Base-by-base conservation (phyloP, 2,113 vertebrate genomes). In the Acanthisitta chloris region DNA sequence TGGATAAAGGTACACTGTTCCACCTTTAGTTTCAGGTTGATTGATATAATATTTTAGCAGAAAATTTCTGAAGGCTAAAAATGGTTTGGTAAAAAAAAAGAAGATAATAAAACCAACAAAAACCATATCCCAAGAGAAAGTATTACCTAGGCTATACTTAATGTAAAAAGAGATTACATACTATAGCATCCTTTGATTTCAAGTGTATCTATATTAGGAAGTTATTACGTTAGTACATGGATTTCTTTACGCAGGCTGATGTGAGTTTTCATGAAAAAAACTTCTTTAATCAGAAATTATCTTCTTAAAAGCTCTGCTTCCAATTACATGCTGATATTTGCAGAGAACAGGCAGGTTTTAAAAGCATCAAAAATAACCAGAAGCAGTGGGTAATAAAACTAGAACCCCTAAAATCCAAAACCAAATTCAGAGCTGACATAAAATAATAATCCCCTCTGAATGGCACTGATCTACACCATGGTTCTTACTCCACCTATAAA, bases 201-300 rank as follows among this genome's bases (percentile, higher is more conserved):
- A 94, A 82, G 19, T 92, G 76, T 55, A 57, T 91, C 94, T 96
- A 88, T 93, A 94, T 96, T 95, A 94, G 81, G 94, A 95, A 88
- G 72, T 86, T 92, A 82, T 94, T 90, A 86, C 2, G 1, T 78
- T 94, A 86, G 67, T 74, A 51, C 64, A 52, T 62, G 67, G 51
- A 83, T 90, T 91, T 77, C 76, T 79, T 81, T 74, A 83, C 0
- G 1, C 28, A 74, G 71, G 21, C 77, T 86, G 79, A 82, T 88
- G 34, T 9, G 90, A 90, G 59, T 81, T 88, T 67, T 58, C 64
- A 52, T 86, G 9, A 54, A 94, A 81, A 83, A 70, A 61, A 45
- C 17, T 43, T 87, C 11, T 80, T 46, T 40, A 70, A 67, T 81
- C 1, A 0, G 34, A 93, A 96, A 78, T 90, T 33, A 64, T 59